Base-by-base conservation (phyloP, 2,888 invertebrate species). In the Rutpela maculata region DNA sequence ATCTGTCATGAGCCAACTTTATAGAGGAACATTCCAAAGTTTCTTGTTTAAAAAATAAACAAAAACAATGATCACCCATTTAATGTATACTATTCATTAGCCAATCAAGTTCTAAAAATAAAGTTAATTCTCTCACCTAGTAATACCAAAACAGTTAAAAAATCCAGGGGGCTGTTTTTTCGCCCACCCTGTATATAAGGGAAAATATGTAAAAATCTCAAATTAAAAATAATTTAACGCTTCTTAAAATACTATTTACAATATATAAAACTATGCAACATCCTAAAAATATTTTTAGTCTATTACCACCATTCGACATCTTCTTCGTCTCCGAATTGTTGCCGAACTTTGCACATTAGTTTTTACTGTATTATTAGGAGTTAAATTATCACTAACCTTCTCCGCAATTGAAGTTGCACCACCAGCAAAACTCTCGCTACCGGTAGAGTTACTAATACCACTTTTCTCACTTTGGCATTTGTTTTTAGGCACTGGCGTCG, bases 241-340 rank as follows among this genome's bases (percentile, higher is more conserved):
- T n/a, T 50, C 15, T 50, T 7, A 50, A 50, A 50, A 17, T 50
- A 65, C 10, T 65, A 43, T 65, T 65, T 65, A 43, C 65, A 38
- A 38, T 18, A 26, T 10, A 26, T 10, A 62, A 60, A 5, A 22
- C 9, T 9, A 50, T 12, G 31, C n/a, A 66, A 71, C 57, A 70
- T 59, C 3, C 11, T 43, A 43, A 15, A 65, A 31, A 74, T 43
- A 38, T n/a, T 31, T 9, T 57, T 66, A 74, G 57, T 77, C 63
- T 26, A 62, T 63, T 56, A 77, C 65, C 66, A 77, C 62, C 10
- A 77, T 22, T 65, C 77, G 50, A 69, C 59, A 65, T 56, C 77
- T 56, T 17, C 77, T 68, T 38, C 70, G 38, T 57, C 75, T 63
- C 11, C 59, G 38, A 56, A 59, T n/a, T 26, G 22, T 35, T 55